Evolutionary conservation across 2,888 invertebrate genomes (phyloP), one percentile per base, ranked within the genome.

Genomic region (Thera obeliscata): DNA sequence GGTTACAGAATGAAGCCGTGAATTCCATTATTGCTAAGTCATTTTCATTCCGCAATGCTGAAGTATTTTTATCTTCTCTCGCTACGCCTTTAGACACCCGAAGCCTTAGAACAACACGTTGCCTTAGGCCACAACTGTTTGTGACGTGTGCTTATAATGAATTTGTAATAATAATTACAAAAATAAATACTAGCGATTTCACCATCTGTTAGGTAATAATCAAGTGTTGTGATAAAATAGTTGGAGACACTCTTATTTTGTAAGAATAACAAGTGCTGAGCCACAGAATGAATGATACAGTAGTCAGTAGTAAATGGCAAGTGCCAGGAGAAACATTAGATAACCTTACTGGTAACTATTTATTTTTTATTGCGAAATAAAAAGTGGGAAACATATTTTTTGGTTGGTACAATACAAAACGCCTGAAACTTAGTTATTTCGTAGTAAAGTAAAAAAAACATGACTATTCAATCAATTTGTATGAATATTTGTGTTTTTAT

Each of bases 131-230:
- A 72, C 58, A 59, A 66, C 64, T 68, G 71, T 66, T 64, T 61
- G 70, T 64, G 71, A 73, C 73, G 72, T 71, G 72, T 61, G 63
- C 48, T 68, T 66, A 70, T 72, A 76, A 73, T 74, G 66, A 71
- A 67, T 74, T 66, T 74, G 70, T 74, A 73, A 74, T 75, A 70
- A 71, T 66, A 74, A 74, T 74, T 75, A 76, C 69, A 68, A 72
- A 67, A 73, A 76, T 74, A 74, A 74, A 73, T 70, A 73, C 67
- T 69, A 60, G 60, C 54, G 46, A 49, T 74, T 76, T 74, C 71
- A 67, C 70, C 67, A 75, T 61, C 56, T 67, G 64, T 76, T 73
- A 61, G 57, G 70, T 71, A 72, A 22, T 22, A 22, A 75, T 60
- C 61, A 57, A 69, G 59, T 68, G 67, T 70, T 58, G 61, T 69